A percentile compares a stretch with the other conserved stretches of the same genome.
Conservation (phyloP, 2,888 invertebrate genomes). For the Junonia oenone region DNA sequence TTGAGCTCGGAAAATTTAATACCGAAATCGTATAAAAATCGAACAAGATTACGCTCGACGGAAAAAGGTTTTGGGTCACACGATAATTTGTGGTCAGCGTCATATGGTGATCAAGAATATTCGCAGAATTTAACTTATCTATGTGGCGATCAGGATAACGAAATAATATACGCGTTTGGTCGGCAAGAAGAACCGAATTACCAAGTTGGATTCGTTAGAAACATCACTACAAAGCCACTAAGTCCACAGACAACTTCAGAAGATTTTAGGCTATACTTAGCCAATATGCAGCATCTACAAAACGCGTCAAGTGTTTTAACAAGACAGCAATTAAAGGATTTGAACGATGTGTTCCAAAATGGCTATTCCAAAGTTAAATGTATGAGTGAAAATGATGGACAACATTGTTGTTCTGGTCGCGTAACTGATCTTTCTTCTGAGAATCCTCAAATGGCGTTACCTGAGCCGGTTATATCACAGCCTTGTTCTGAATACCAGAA, state of each 20-base stretch:
- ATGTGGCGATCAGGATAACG: slow-evolving; percentile 71
- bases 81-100: slow-evolving; percentile 72
- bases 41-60: slow-evolving; percentile 50
- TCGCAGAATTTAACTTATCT: slow-evolving; percentile 65
- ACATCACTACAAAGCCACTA: slow-evolving; percentile 82
- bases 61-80: slow-evolving; percentile 68
- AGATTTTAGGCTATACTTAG: slow-evolving; percentile 85
- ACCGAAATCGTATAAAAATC: slow-evolving; percentile 68
- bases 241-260: slow-evolving; percentile 84
- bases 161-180: slow-evolving; percentile 72
- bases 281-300: slow-evolving; percentile 85
- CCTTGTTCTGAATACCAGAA: slow-evolving; percentile 82
- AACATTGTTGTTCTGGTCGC: slow-evolving; percentile 56
- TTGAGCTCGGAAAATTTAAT: slow-evolving; percentile 81
- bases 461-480: slow-evolving; percentile 50
- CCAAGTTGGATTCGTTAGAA: slow-evolving; percentile 64
- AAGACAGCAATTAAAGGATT: slow-evolving; percentile 79
- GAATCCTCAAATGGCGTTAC: slow-evolving; percentile 62
- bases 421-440: slow-evolving; percentile 51
- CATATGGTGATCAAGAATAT: slow-evolving; percentile 61
- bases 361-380: slow-evolving; percentile 72
- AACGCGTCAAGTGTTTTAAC: slow-evolving; percentile 83
- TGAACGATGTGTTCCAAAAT: slow-evolving; percentile 80
- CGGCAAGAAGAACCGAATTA: slow-evolving; percentile 58
- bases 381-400: slow-evolving; percentile 46